These are phyloP conservation scores for Cotesia glomerata DNA, from an alignment of 1,140 invertebrate species.

Conservation along the genomic window DNA sequence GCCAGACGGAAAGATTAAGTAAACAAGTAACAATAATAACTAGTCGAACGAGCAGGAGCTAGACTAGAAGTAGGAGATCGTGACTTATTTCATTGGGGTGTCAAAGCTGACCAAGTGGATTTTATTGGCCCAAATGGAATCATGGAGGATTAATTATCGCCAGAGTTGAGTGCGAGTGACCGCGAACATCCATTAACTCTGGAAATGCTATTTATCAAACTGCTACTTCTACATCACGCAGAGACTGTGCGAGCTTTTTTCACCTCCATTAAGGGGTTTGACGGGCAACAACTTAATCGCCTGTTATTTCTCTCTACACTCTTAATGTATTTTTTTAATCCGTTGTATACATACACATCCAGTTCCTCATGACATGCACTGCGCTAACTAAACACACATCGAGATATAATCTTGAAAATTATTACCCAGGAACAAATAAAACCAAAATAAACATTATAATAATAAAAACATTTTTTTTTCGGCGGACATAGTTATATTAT, in stretches of 20 bases:
- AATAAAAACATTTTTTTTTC: no score
- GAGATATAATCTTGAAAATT: no score
- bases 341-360: no score
- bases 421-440: no score
- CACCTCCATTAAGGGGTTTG: constrained; percentile 22
- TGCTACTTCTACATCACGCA: not conserved
- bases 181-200: constrained; percentile 29
- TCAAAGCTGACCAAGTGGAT: constrained; percentile 12
- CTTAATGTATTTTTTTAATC: no score
- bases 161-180: constrained; percentile 20
- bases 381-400: not conserved
- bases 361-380: not conserved
- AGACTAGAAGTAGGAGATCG: not conserved
- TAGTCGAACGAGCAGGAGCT: not conserved
- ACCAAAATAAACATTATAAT: no score
- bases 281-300: constrained; percentile 18
- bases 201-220: constrained; percentile 18
- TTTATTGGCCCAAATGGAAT: constrained; percentile 28
- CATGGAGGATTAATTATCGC: constrained; percentile 26
- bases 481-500: no score
- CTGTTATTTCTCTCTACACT: no score
- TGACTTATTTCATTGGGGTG: not conserved
- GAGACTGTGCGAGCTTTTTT: not conserved
- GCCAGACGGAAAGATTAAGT: constrained; percentile 12
- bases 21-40: not conserved